These are phyloP conservation scores for Triplophysa yarkandensis DNA, from an alignment of 2,797 vertebrate species.

Conservation along the genomic window DNA sequence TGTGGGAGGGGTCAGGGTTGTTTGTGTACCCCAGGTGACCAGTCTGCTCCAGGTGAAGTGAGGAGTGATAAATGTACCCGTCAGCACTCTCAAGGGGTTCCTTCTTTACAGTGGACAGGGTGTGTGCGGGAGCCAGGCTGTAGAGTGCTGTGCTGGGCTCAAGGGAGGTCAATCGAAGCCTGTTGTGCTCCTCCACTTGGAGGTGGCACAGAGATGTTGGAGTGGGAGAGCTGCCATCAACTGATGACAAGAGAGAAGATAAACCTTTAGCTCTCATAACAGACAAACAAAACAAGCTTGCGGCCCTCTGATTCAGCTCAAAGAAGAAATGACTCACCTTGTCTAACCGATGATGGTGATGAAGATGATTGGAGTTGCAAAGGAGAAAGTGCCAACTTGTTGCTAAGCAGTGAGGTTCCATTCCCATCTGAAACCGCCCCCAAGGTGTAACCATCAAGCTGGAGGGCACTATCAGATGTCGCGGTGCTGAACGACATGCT, in stretches of 20 bases:
- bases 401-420: constrained; percentile 77
- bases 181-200: constrained; percentile 80
- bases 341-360: constrained; percentile 34
- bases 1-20: constrained; percentile 72
- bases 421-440: constrained; percentile 75
- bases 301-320: not conserved
- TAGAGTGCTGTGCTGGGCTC: constrained; percentile 87
- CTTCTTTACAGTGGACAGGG: constrained; percentile 82
- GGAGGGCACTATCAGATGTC: constrained; percentile 76
- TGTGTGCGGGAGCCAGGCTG: constrained; percentile 67
- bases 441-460: constrained; percentile 91
- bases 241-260: constrained; percentile 15
- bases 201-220: constrained; percentile 80
- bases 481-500: constrained; percentile 84
- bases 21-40: constrained; percentile 83
- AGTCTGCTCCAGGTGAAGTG: constrained; percentile 86
- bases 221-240: constrained; percentile 31
- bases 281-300: too few relatives aligned
- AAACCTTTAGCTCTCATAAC: not conserved
- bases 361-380: constrained; percentile 49
- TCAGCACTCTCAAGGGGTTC: constrained; percentile 88
- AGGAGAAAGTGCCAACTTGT: constrained; percentile 35
- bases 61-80: constrained; percentile 79
- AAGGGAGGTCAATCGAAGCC: constrained; percentile 86
- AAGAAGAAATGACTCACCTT: constrained; percentile 51